These are phyloP conservation scores for Graphium colonna DNA, from an alignment of 2,888 invertebrate species.

Conservation along the genomic window DNA sequence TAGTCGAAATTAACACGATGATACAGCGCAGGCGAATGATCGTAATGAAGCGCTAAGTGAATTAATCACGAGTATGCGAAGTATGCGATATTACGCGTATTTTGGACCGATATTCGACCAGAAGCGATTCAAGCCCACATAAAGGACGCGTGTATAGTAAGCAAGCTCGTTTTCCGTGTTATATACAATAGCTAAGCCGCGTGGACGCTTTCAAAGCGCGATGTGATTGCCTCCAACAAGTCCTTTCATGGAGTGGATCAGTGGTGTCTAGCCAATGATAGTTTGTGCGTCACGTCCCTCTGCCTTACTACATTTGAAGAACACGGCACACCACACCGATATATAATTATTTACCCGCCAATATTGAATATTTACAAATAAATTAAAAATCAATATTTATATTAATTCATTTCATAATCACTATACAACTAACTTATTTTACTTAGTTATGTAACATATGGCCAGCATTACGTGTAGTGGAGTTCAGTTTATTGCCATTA, in stretches of 20 bases:
- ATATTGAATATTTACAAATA: too few species aligned
- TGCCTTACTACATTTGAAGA: constrained; percentile 1
- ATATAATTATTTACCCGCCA: too few species aligned
- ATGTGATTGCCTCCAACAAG: constrained; percentile 49
- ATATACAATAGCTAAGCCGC: constrained; percentile 37
- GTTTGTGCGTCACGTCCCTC: constrained; percentile 12
- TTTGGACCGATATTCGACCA: constrained; percentile 39
- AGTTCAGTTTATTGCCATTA: too few species aligned
- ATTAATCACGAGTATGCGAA: constrained; percentile 58
- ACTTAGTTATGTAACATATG: too few species aligned
- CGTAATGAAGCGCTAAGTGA: constrained; percentile 62
- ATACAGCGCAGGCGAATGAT: constrained; percentile 53
- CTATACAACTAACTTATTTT: too few species aligned
- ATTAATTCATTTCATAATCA: too few species aligned
- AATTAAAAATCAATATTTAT: too few species aligned
- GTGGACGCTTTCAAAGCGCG: constrained; percentile 53
- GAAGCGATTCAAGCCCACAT: constrained; percentile 48
- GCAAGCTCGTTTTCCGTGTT: constrained; percentile 33
- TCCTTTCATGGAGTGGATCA: constrained; percentile 56
- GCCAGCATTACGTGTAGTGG: too few species aligned
- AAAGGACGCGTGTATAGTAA: constrained; percentile 29
- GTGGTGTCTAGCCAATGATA: constrained; percentile 31
- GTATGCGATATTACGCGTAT: constrained; percentile 50
- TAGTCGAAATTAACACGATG: constrained; percentile 48
- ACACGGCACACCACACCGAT: constrained; percentile 3